These are phyloP conservation scores for Phalacrocorax carbo DNA, from an alignment of 2,113 vertebrate species.

Conservation along the genomic window DNA sequence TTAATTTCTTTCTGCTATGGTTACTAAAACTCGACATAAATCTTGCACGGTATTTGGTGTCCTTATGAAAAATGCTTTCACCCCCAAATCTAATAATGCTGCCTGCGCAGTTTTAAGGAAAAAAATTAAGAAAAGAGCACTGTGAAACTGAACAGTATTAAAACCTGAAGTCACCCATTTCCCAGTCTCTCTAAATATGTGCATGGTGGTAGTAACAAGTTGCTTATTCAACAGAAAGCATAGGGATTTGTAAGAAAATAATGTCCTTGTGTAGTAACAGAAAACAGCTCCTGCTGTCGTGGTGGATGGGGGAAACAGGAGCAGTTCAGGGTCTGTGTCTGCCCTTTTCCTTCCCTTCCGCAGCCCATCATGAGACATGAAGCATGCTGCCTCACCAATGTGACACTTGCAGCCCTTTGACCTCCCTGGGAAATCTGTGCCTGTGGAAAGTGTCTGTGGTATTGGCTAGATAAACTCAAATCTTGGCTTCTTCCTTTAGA, in stretches of 20 bases:
- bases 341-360: background rate
- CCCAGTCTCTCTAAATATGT: background rate
- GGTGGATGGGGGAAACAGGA: background rate
- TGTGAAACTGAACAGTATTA: background rate
- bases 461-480: background rate
- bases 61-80: background rate
- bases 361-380: background rate
- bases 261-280: background rate
- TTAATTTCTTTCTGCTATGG: slow-evolving; percentile 39
- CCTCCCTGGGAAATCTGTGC: background rate
- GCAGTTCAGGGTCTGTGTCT: background rate
- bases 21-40: slow-evolving; percentile 26
- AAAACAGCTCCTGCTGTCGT: background rate
- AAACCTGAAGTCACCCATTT: background rate
- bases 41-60: background rate
- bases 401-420: background rate
- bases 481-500: background rate
- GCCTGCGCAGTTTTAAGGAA: background rate
- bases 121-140: background rate
- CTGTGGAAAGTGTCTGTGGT: background rate
- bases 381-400: background rate
- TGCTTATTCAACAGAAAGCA: background rate
- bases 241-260: background rate
- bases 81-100: background rate
- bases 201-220: background rate